phyloP scores from a whole-genome alignment of 2,797 vertebrate genomes.

The Scomberomorus guttatus region DNA sequence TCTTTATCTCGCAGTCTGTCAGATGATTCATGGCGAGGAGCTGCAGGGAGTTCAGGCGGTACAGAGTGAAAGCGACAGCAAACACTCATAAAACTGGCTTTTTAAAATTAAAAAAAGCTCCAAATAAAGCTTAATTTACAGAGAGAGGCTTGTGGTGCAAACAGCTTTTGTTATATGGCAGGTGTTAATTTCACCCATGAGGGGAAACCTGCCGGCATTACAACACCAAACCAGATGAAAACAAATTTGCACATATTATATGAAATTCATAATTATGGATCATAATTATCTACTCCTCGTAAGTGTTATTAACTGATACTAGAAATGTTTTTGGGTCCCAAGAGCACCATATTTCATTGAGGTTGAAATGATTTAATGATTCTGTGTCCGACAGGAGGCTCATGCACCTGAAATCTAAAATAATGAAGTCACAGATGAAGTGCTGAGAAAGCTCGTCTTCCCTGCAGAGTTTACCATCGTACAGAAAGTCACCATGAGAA shows the following conservation, averaged over 20 bases:
- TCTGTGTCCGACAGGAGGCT: too few species aligned
- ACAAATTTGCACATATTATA: constrained; percentile 20
- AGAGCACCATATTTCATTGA: too few species aligned
- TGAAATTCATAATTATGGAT: constrained; percentile 27
- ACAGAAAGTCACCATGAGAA: not conserved
- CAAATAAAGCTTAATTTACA: constrained; percentile 9
- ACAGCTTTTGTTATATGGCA: constrained; percentile 46
- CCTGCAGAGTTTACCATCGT: not conserved
- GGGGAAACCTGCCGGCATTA: constrained; percentile 29
- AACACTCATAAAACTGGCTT: not conserved
- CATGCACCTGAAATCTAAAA: not conserved
- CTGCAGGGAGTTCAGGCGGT: constrained; percentile 23
- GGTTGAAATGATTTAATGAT: not conserved
- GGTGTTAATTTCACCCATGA: constrained; percentile 40
- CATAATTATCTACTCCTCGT: constrained; percentile 12
- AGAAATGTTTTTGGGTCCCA: not conserved
- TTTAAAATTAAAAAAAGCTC: constrained; percentile 20
- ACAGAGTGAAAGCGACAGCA: not conserved
- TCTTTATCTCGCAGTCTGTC: constrained; percentile 45
- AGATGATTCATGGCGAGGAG: constrained; percentile 53
- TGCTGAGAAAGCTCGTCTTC: not conserved
- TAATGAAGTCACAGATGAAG: not conserved
- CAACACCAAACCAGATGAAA: constrained; percentile 3
- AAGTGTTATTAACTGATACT: not conserved
- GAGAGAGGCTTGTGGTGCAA: constrained; percentile 11